These are phyloP conservation scores for Rotaria socialis DNA, from an alignment of 2,888 invertebrate genomes.

Conservation along the genomic window DNA sequence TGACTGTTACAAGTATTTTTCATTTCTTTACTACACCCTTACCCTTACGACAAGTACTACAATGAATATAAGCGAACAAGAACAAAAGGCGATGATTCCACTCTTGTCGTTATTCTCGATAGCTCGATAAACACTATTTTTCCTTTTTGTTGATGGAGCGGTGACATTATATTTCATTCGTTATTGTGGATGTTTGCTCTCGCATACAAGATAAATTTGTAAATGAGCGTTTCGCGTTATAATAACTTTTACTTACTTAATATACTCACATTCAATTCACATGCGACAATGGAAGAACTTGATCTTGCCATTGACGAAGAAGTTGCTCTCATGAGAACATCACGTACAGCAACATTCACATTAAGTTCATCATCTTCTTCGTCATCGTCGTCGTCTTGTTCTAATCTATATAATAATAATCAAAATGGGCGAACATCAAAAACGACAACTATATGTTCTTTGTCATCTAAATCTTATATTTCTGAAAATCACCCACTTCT, in stretches of 20 bases:
- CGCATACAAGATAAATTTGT: neutral
- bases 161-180: neutral
- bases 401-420: neutral
- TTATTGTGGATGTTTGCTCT: neutral
- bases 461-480: neutral
- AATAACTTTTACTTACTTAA: neutral
- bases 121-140: neutral
- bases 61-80: neutral
- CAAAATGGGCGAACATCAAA: neutral
- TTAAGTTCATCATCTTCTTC: neutral
- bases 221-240: neutral
- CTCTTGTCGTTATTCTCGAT: neutral
- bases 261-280: neutral
- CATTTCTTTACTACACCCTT: neutral
- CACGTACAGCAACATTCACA: neutral
- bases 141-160: neutral
- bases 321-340: neutral
- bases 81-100: neutral
- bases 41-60: neutral
- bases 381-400: neutral
- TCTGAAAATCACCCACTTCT: neutral
- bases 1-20: neutral
- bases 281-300: neutral
- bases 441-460: neutral
- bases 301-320: neutral